A percentile compares a stretch with the other conserved stretches of the same genome.
Conservation (phyloP, 2,113 vertebrate genomes). For the Limnothrissa miodon region DNA sequence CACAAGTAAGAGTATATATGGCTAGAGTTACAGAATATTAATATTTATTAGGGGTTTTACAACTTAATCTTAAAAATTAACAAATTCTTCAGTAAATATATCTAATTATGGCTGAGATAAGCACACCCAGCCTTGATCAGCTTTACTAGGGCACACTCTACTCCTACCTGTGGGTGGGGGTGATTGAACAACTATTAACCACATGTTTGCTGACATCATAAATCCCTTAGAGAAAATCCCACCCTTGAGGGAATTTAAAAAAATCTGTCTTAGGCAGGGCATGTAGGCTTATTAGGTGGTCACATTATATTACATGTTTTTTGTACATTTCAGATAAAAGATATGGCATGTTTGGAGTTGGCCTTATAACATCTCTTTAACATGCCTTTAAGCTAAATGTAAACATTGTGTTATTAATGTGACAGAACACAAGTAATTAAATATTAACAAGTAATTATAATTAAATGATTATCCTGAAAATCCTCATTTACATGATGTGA, state of each 20-base stretch:
- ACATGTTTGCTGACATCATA: neutral
- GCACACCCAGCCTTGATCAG: neutral
- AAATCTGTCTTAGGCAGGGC: neutral
- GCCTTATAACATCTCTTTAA: no score
- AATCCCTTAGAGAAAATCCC: neutral
- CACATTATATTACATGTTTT: neutral
- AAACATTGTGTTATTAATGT: no score
- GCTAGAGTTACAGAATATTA: no score
- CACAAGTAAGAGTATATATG: no score
- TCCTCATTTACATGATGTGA: no score
- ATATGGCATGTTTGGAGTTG: neutral
- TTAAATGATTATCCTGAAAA: no score
- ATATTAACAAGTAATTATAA: no score
- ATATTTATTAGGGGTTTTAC: constrained; percentile 21
- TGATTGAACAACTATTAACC: neutral
- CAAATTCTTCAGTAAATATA: neutral
- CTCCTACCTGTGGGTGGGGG: neutral
- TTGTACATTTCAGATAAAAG: neutral
- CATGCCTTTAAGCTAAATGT: no score
- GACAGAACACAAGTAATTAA: no score
- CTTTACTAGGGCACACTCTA: neutral
- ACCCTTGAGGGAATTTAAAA: no score
- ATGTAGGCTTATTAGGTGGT: neutral
- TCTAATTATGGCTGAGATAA: neutral
- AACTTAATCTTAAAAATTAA: neutral